These are phyloP conservation scores for Leptinotarsa juncta DNA, from an alignment of 2,888 invertebrate genomes.

Conservation along the genomic window DNA sequence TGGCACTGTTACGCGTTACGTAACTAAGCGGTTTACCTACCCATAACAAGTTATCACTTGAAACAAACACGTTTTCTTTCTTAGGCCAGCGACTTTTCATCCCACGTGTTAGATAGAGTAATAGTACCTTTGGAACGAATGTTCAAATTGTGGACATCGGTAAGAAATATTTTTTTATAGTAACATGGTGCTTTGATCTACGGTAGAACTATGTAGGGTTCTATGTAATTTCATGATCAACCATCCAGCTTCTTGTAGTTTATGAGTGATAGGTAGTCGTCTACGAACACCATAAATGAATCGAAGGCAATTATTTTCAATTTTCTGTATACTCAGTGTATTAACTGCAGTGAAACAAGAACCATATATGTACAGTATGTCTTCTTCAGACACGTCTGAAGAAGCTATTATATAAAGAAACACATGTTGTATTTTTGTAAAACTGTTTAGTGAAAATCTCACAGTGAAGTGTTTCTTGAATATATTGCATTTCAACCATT, in stretches of 20 bases:
- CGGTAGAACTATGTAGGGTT: background rate
- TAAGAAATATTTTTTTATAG: background rate
- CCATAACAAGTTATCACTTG: too few species aligned
- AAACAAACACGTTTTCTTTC: too few species aligned
- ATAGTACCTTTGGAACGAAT: background rate
- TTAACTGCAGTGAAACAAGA: background rate
- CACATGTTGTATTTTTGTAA: too few species aligned
- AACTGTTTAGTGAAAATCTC: too few species aligned
- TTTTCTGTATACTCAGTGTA: background rate
- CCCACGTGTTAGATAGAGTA: background rate
- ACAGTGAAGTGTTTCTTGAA: too few species aligned
- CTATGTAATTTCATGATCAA: background rate
- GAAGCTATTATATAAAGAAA: too few species aligned
- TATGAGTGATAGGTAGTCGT: background rate
- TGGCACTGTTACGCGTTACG: too few species aligned
- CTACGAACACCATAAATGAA: background rate
- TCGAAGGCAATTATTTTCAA: background rate
- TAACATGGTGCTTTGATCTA: background rate
- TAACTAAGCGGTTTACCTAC: too few species aligned
- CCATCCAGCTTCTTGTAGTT: constrained; percentile 10
- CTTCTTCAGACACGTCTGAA: too few species aligned
- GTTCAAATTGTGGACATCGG: background rate
- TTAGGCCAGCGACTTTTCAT: too few species aligned
- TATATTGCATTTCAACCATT: too few species aligned
- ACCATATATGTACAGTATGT: background rate